Base-by-base conservation (phyloP, 2,797 vertebrate genomes). In the Epinephelus coioides region DNA sequence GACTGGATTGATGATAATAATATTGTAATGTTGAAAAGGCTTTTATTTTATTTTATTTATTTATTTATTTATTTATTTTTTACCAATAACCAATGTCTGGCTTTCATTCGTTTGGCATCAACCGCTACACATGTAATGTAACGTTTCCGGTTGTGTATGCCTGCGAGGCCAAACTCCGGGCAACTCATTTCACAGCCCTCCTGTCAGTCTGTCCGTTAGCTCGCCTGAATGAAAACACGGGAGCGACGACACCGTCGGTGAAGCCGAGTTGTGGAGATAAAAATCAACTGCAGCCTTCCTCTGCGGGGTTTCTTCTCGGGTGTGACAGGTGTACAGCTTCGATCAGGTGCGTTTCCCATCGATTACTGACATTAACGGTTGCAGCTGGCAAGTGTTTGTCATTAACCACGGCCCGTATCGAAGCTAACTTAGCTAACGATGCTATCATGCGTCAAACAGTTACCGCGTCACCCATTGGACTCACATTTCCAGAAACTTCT, bases 201-300 rank as follows among this genome's bases (percentile, higher is more conserved):
- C 0, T 0, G 0, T 27, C 7, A 50, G 81, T 70, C 68, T 89
- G 89, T 77, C 88, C 77, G 17, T 21, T 4, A n/a, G 13, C 2
- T 66, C 66, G 95, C 95, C 94, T 95, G 95, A 88, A 74, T 86
- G 69, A 83, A 94, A 94, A 84, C 73, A 61, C 25, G 11, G 51
- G 9, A 86, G 81, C 76, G 79, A 81, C 88, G 79, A 66, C 60
- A 50, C 85, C n/a, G 21, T 30, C 66, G 62, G 46, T 40, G 76
- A 78, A 84, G 63, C 46, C 7, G 53, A 19, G 53, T 23, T 76
- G 69, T 62, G 44, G 49, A 19, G 27, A 47, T 53, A 50, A 47
- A 69, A 54, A 38, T 59, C 67, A 13, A 40, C 53, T 19, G 38
- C 51, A 27, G 3, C 64, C 19, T 10, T 65, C 4, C n/a, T 49